These are phyloP conservation scores for Bombycilla garrulus DNA, from an alignment of 2,113 vertebrate species.

Conservation along the genomic window DNA sequence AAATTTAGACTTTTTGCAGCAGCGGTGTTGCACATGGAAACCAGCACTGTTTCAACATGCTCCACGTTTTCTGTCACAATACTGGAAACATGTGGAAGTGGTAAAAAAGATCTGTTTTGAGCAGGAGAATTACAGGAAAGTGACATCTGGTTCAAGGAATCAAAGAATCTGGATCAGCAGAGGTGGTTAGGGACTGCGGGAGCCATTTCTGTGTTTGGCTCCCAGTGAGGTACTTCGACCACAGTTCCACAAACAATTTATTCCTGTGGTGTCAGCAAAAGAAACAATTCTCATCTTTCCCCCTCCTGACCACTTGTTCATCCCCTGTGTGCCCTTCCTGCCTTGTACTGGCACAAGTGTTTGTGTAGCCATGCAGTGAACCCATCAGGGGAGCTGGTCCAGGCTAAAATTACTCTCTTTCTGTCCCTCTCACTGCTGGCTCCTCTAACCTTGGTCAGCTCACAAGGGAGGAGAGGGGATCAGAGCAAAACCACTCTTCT, in stretches of 20 bases:
- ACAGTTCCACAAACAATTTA: slow-evolving; percentile 5
- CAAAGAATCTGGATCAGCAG: neutral
- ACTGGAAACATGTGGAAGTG: neutral
- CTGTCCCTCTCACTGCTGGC: neutral
- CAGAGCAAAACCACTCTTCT: neutral
- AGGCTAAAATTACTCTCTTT: neutral
- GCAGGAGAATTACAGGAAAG: slow-evolving; percentile 20
- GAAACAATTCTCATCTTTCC: neutral
- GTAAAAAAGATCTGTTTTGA: neutral
- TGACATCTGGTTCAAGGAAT: slow-evolving; percentile 1
- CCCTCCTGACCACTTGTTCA: slow-evolving; percentile 4
- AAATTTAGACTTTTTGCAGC: neutral
- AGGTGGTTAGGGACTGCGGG: neutral
- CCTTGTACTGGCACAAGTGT: neutral
- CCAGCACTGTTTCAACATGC: neutral
- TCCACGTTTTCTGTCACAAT: neutral
- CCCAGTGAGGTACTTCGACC: neutral
- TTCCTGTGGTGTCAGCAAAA: slow-evolving; percentile 8
- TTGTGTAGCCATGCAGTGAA: neutral
- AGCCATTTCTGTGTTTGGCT: neutral
- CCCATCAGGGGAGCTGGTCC: neutral
- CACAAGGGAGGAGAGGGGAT: neutral
- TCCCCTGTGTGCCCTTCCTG: neutral
- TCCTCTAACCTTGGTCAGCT: neutral
- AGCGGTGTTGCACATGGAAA: neutral